Evolutionary conservation across 2,888 invertebrate species (phyloP), one percentile per base, ranked within the genome.

Genomic region (Clistopyga incitator): DNA sequence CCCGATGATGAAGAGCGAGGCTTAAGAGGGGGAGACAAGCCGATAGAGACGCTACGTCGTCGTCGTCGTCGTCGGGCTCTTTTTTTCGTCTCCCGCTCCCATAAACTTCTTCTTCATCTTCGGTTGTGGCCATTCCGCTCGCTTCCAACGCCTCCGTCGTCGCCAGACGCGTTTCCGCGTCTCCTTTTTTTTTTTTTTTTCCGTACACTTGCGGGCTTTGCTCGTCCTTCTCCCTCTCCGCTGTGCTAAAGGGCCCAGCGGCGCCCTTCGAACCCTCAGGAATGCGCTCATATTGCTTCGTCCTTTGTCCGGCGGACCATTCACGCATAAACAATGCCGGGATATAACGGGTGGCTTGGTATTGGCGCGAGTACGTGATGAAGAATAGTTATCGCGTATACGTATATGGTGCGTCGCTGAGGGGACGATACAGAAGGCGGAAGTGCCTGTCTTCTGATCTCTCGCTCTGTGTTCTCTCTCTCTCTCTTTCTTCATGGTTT

Each of bases 291-390:
- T 88, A 87, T 90, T 87, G 88, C 90, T 83, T 65, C 65, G 74
- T 86, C 88, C 88, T 90, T 90, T 91, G 89, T 90, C 87, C 85
- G 47, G 68, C 76, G 81, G 71, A 23, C 83, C 85, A 87, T 87
- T 88, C 87, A 86, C 86, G 88, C 88, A 87, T 89, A 89, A 90
- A 90, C 90, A 88, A 90, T 88, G 86, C 86, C 85, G 45, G 86
- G 87, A 87, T 85, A 79, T 80, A 64, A 76, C 56, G 61, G 61
- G 61, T 61, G 61, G 8, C n/a, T 34, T 13, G 29, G 34, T 61
- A 61, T 61, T 54, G 23, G 20, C 52, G 52, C 52, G 23, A 11
- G 11, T 20, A 54, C 52, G 52, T 20, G 52, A 18, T 20, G 20
- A 54, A 54, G 52, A 20, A 54, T 54, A 20, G 20, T 18, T 6